Base-by-base conservation (phyloP, 2,797 vertebrate genomes). In the Ctenopoma multispine region DNA sequence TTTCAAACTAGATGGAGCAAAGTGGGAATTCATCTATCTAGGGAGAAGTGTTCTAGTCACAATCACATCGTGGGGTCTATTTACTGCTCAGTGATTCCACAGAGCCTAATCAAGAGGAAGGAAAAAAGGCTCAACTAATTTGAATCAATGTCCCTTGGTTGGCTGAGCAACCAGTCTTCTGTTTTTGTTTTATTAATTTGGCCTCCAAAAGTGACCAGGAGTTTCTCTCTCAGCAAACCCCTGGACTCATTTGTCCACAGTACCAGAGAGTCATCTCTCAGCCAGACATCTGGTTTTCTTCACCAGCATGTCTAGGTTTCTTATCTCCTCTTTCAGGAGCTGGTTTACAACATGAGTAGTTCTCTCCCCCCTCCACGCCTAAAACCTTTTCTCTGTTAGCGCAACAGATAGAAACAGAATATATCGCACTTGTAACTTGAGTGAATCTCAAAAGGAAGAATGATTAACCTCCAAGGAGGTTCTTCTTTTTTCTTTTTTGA, bases 101-200 rank as follows among this genome's bases (percentile, higher is more conserved):
- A 69, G 60, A 88, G 81, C 63, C 67, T 79, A 50, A 65, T 76
- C 67, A 80, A 68, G 65, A 64, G 49, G 48, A 61, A 24, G 12
- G 58, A 51, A 61, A 36, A n/a, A 64, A 58, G 55, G 75, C 69
- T 86, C 65, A 51, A 57, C 77, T 87, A 69, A 83, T 88, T 83
- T 81, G 74, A 93, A 92, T 91, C 89, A 90, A 90, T 77, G 90
- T 89, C 87, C 67, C 75, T 76, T 67, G 73, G 71, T 81, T 38
- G 44, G 76, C 14, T 36, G 17, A 77, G 48, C 73, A 71, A 88
- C 84, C 76, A 77, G 49, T 71, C 0, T 62, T 59, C 13, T 24
- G 44, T 51, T 47, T 58, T 9, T 29, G 27, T 29, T 29, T 47
- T 27, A 10, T 55, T 55, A 58, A 4, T 27, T 46, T 46, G 44